Conservation (phyloP, 1,140 invertebrate species). For the Bombus superbus region DNA sequence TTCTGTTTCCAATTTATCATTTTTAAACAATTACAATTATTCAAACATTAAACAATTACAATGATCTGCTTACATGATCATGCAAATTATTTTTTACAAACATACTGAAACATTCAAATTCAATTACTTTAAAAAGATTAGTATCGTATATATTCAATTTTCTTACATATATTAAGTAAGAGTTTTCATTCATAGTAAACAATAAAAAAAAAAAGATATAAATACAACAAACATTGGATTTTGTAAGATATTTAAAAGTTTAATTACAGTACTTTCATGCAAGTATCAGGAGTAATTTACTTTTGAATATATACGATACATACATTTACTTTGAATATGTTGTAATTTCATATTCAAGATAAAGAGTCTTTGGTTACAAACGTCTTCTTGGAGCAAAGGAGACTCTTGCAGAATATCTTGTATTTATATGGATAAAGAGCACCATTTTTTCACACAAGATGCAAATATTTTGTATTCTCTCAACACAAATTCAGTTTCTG, state of each 20-base stretch:
- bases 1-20: not conserved
- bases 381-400: slow-evolving; percentile 37
- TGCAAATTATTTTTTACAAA: slow-evolving; percentile 28
- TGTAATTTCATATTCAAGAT: slow-evolving; percentile 10
- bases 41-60: slow-evolving; percentile 2
- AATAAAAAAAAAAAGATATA: not conserved
- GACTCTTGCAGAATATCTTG: slow-evolving; percentile 1
- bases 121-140: slow-evolving; percentile 20
- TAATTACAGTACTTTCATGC: slow-evolving; percentile 12
- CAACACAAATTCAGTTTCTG: slow-evolving; percentile 79
- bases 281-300: not conserved
- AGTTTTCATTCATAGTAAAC: not conserved
- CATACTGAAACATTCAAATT: slow-evolving; percentile 7
- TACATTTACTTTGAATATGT: slow-evolving; percentile 16
- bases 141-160: slow-evolving; percentile 42
- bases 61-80: slow-evolving; percentile 4
- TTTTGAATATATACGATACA: slow-evolving; percentile 47
- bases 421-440: slow-evolving; percentile 30
- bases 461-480: not conserved
- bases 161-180: not conserved
- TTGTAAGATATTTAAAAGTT: slow-evolving; percentile 20
- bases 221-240: not conserved
- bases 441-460: slow-evolving; percentile 38
- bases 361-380: slow-evolving; percentile 59
- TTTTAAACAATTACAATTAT: not conserved